Evolutionary conservation across 1,140 invertebrate genomes (phyloP), one percentile per base, ranked within the genome.

Genomic region (Zaprionus tsacasi): DNA sequence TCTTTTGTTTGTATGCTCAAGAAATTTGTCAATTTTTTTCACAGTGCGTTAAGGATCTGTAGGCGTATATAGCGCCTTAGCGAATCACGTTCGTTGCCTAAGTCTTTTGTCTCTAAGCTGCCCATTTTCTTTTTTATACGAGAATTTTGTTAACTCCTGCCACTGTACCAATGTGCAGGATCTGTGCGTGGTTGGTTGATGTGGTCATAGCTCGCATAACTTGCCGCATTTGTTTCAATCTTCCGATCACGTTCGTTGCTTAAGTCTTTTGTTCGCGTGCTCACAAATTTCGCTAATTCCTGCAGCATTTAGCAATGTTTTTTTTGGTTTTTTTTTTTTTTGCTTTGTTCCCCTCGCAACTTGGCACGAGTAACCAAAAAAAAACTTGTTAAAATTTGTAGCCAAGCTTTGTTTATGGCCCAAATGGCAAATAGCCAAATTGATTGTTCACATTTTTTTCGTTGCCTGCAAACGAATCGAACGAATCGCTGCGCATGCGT

Each of bases 371-470:
- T 60, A 60, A 63, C 50, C 13, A 43, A 36, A 52, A 80, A 74
- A 85, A 89, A 79, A 89, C 78, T 85, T 85, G 81, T 83, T 89
- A 79, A 89, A 89, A 89, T 88, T 88, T 85, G 85, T 79, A 65
- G 76, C 71, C 67, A 52, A 7, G 78, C 70, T 89, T 88, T 80
- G 59, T 70, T 73, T 77, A 59, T 56, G 79, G 74, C 66, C 58
- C 70, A 65, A 50, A 50, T 50, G 76, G 61, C 79, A 74, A 80
- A 82, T 89, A 63, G 55, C 78, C 85, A 89, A 88, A 89, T 89
- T 89, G 85, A 89, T 88, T 88, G 86, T 85, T 85, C 75, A 88
- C 76, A 88, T 88, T 89, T 89, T 89, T 82, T 77, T 43, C 21
- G 38, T 43, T 13, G 6, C 12, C 38, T 43, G 38, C 70, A 63